Evolutionary conservation across 23 tunicate genomes (phyloP).

Genomic region (Aplidium turbinatum): DNA sequence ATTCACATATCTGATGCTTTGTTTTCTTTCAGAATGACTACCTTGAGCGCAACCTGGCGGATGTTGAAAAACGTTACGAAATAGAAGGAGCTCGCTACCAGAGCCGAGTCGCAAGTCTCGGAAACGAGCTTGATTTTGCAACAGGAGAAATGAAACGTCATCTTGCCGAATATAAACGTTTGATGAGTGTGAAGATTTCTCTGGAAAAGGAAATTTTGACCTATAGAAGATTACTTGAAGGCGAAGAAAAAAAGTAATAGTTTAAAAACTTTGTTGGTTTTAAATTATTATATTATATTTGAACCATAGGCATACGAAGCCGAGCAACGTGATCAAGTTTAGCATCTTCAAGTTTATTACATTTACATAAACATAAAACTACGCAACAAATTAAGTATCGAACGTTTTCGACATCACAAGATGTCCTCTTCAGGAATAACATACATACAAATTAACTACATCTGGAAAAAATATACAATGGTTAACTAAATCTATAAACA

Average conservation of each 20-base stretch:
- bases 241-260: conserved; percentile 76
- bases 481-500: too few species aligned
- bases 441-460: too few species aligned
- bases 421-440: too few species aligned
- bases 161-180: conserved; percentile 94
- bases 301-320: too few species aligned
- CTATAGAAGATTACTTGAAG: conserved; percentile 86
- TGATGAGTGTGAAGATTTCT: conserved; percentile 93
- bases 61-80: conserved; percentile 98
- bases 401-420: too few species aligned
- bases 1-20: too few species aligned
- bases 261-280: not conserved
- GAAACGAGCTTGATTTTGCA: conserved; percentile 72
- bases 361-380: too few species aligned
- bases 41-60: conserved; percentile 98
- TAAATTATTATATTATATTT: too few species aligned
- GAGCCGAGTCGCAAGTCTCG: conserved; percentile 58
- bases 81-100: conserved; percentile 86
- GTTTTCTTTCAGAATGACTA: conserved; percentile 86
- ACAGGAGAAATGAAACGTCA: conserved; percentile 93
- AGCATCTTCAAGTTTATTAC: too few species aligned
- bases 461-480: too few species aligned
- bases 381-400: too few species aligned
- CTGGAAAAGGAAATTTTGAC: conserved; percentile 96
- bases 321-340: too few species aligned